phyloP scores from a whole-genome alignment of 2,797 vertebrate genomes.

The Xerus rutilus region DNA sequence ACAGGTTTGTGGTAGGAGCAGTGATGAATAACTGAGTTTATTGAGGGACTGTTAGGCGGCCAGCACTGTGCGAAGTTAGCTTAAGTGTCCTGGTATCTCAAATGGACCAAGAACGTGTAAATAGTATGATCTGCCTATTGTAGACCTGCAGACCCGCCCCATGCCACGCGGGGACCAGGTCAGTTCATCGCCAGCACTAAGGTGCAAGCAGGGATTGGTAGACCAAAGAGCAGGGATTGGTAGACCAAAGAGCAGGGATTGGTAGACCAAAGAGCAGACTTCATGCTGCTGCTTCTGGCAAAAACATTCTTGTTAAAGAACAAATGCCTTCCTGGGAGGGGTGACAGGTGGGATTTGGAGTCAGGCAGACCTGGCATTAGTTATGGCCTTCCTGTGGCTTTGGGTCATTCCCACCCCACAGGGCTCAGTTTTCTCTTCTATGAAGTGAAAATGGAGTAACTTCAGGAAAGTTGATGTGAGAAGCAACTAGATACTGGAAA shows the following conservation, averaged over 20 bases:
- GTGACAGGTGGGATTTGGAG: neutral
- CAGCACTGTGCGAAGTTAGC: neutral
- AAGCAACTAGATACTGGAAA: neutral
- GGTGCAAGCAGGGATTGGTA: neutral
- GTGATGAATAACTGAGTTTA: neutral
- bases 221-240: too few relatives aligned
- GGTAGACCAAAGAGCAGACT: too few relatives aligned
- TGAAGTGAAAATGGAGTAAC: neutral
- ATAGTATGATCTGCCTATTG: neutral
- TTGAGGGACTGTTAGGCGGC: neutral
- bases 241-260: too few relatives aligned
- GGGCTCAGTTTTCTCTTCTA: neutral
- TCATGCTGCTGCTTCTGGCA: neutral
- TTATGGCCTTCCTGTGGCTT: neutral
- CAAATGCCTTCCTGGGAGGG: neutral
- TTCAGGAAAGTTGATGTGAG: neutral
- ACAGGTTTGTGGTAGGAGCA: neutral
- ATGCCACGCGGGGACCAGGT: too few relatives aligned
- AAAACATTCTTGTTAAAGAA: neutral
- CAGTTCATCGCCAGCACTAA: accelerated
- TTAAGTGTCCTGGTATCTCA: neutral
- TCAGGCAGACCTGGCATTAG: neutral
- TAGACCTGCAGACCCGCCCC: neutral
- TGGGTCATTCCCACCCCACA: neutral
- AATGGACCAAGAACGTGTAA: neutral